Conservation (phyloP, 2,113 vertebrate genomes). For the Mastomys natalensis region DNA sequence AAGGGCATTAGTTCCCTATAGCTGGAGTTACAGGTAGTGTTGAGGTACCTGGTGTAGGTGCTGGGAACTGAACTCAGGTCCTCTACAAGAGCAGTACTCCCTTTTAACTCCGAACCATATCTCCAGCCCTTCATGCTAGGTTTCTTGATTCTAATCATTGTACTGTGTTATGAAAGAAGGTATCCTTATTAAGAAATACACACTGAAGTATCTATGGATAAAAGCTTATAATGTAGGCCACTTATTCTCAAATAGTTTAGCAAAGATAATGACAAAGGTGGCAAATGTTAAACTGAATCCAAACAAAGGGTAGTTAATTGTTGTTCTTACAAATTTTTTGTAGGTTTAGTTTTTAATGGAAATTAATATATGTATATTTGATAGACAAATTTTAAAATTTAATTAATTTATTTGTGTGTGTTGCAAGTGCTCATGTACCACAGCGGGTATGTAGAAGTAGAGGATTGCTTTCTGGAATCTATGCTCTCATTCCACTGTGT, state of each 20-base stretch:
- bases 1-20: neutral
- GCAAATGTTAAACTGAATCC: conserved; percentile 27
- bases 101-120: neutral
- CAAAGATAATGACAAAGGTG: conserved; percentile 16
- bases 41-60: neutral
- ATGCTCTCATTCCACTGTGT: neutral
- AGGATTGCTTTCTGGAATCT: neutral
- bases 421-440: neutral
- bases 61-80: neutral
- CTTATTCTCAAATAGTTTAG: conserved; percentile 29
- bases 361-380: neutral
- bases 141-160: conserved; percentile 28
- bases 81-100: neutral
- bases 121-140: neutral
- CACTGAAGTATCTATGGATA: conserved; percentile 12
- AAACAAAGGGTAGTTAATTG: neutral
- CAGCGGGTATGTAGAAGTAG: neutral
- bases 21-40: neutral
- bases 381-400: neutral
- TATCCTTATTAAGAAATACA: neutral
- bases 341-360: conserved; percentile 39
- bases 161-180: neutral
- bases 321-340: conserved; percentile 33
- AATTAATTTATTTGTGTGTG: neutral
- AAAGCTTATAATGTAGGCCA: neutral